Percentiles rank a stretch among this genome's conserved stretches.
Evolutionary conservation across 2,797 vertebrate species (phyloP).

Genomic region (Melanotaenia nigrans): DNA sequence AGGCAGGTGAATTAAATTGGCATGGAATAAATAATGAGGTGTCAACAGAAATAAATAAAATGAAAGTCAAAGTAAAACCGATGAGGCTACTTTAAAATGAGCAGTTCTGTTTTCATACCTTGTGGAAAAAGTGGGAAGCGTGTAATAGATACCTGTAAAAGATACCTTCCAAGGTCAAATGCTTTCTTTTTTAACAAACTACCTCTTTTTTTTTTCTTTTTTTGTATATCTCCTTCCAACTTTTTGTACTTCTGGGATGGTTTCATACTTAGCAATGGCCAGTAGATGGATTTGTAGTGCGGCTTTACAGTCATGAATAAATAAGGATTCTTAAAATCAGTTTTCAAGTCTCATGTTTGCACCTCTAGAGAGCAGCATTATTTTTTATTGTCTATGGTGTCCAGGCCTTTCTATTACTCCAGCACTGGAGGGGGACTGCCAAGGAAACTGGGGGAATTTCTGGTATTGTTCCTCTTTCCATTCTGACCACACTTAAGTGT

Average conservation of each 20-base stretch:
- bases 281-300: slow-evolving; percentile 25
- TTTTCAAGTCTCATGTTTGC: slow-evolving; percentile 19
- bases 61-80: not conserved
- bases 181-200: not conserved
- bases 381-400: slow-evolving; percentile 14
- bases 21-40: not conserved
- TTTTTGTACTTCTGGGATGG: slow-evolving; percentile 35
- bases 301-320: slow-evolving; percentile 37
- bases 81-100: not conserved
- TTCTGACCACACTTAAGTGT: slow-evolving; percentile 8
- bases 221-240: slow-evolving; percentile 1
- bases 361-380: slow-evolving; percentile 72
- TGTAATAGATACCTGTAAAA: too few relatives aligned
- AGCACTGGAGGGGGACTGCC: slow-evolving; percentile 8
- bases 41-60: not conserved
- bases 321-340: not conserved
- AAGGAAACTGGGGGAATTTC: slow-evolving; percentile 68
- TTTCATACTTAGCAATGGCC: slow-evolving; percentile 28
- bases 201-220: not conserved
- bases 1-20: not conserved
- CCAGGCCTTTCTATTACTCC: slow-evolving; percentile 11
- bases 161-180: not conserved
- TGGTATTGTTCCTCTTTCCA: slow-evolving; percentile 71
- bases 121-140: too few relatives aligned
- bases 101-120: not conserved